phyloP scores from a whole-genome alignment of 2,888 invertebrate genomes.

The Alcis repandata region DNA sequence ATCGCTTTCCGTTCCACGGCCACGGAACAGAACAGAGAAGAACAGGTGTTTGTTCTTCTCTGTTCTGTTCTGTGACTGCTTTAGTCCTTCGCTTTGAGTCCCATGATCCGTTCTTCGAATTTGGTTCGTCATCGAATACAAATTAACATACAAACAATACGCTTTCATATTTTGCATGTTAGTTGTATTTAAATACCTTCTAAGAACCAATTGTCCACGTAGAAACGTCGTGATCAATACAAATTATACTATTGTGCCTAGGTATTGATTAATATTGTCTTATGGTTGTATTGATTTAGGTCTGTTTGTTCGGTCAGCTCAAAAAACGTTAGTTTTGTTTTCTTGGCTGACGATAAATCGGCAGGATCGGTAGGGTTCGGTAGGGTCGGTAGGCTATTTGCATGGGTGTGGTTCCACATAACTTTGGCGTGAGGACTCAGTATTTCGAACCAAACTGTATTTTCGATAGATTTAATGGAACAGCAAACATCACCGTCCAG shows the following conservation, averaged over 20 bases:
- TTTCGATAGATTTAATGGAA: conserved; percentile 73
- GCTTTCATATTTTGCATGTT: neutral
- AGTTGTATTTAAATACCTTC: neutral
- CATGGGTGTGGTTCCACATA: conserved; percentile 59
- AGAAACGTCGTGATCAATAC: conserved; percentile 57
- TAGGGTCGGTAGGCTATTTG: conserved; percentile 63
- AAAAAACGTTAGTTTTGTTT: conserved; percentile 64
- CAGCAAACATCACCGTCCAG: conserved; percentile 60
- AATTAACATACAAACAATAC: neutral
- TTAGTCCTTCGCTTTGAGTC: too few relatives aligned
- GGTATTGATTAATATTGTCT: conserved; percentile 32
- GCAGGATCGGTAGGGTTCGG: too few relatives aligned
- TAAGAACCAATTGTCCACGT: conserved; percentile 56
- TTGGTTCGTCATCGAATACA: too few relatives aligned
- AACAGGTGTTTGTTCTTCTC: too few relatives aligned
- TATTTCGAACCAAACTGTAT: conserved; percentile 74
- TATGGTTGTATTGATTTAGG: conserved; percentile 64
- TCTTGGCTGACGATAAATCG: conserved; percentile 78
- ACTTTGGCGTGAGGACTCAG: conserved; percentile 69
- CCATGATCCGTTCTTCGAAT: too few relatives aligned
- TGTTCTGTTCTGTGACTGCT: too few relatives aligned
- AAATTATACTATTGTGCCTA: conserved; percentile 28
- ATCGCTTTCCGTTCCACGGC: too few relatives aligned
- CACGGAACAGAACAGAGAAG: too few relatives aligned
- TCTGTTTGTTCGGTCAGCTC: conserved; percentile 56